Percentiles rank a stretch among this genome's conserved stretches.
Conservation (phyloP, 1,140 invertebrate genomes). For the Portunus trituberculatus region DNA sequence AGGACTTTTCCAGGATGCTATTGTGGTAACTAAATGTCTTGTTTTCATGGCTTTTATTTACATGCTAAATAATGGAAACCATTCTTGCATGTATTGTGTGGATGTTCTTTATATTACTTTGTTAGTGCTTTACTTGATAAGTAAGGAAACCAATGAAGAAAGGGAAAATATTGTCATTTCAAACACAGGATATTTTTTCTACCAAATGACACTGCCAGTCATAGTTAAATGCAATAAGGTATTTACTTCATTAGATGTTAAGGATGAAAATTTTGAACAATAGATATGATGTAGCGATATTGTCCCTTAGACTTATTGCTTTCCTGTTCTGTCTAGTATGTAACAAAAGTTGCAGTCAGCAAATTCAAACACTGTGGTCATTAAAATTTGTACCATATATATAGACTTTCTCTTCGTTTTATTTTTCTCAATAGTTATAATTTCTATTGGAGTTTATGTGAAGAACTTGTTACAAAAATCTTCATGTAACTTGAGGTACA, state of each 20-base stretch:
- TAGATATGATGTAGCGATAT: background rate
- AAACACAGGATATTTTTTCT: background rate
- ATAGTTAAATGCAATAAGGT: background rate
- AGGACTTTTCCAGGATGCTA: slow-evolving; percentile 37
- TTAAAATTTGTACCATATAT: slow-evolving; percentile 56
- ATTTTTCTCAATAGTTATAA: background rate
- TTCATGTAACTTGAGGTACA: too few species aligned
- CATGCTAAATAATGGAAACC: background rate
- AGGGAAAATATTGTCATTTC: slow-evolving; percentile 43
- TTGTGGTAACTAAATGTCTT: slow-evolving; percentile 24
- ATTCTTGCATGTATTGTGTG: slow-evolving; percentile 31
- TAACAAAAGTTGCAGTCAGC: slow-evolving; percentile 27
- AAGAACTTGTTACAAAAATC: background rate
- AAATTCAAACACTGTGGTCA: slow-evolving; percentile 36
- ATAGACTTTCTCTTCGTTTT: background rate
- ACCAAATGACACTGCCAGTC: background rate
- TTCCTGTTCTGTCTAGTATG: slow-evolving; percentile 34
- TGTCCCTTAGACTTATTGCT: background rate
- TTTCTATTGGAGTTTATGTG: background rate
- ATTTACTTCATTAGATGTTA: background rate
- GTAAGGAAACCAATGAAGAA: background rate
- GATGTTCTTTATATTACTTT: slow-evolving; percentile 42
- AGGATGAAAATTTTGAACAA: background rate
- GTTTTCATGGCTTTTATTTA: slow-evolving; percentile 50
- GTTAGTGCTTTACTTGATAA: background rate